Base-by-base conservation (phyloP, 2,888 invertebrate species). In the Acronicta psi region DNA sequence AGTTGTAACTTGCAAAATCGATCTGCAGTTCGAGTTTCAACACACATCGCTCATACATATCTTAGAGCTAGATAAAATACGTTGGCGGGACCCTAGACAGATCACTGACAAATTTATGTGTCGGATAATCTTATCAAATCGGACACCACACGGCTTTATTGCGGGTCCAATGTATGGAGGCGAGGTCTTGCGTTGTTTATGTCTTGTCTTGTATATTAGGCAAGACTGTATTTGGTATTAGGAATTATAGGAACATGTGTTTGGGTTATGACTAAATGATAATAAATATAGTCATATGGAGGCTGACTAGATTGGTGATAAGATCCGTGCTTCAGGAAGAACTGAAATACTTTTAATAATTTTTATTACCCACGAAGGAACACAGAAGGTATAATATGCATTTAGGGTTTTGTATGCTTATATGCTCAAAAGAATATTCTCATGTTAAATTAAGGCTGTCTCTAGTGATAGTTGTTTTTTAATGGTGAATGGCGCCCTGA, bases 41-140 rank as follows among this genome's bases (percentile, higher is more conserved):
- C 77, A 76, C 45, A 73, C 74, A 69, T 20, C 47, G 53, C 56
- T 73, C 73, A 78, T 77, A 79, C 69, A 75, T 79, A 70, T 59
- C 68, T 59, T 29, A 49, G 31, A 1, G 14, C 40, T 59, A 74
- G 75, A 79, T 63, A 67, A 61, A 74, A 67, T 66, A 77, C 75
- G 73, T 77, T 74, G 71, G 75, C 74, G 70, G 60, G 64, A 60
- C 59, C 53, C 45, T 42, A 69, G 88, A 88, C 89, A 84, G 86
- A 87, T 85, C 80, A 64, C 84, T 88, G 90, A 91, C 90, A 91
- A 88, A 90, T 92, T 91, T 92, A 92, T 91, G 84, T 81, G 75
- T 71, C 71, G 81, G 90, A 91, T 91, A 89, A 85, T 83, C 85
- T 88, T 91, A 92, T 92, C 91, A 78, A 69, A 80, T 76, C 56